Conservation (phyloP, 2,888 invertebrate species). For the Holacanthella duospinosa region DNA sequence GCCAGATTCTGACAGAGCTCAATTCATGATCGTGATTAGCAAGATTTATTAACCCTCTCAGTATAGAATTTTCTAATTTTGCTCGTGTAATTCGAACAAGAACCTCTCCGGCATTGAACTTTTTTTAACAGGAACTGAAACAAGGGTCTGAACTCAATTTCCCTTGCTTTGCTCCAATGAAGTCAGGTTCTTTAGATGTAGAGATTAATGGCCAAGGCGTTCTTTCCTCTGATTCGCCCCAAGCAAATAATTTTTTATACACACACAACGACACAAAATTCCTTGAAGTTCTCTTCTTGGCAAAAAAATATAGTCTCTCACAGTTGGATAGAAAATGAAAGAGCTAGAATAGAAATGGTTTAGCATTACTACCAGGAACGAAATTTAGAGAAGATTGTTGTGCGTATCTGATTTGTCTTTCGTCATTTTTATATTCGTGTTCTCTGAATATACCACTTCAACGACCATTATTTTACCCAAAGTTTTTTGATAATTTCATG, state of each 20-base stretch:
- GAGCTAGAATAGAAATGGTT: no score
- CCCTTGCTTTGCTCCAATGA: not conserved
- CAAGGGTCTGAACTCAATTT: not conserved
- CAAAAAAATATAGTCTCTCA: not conserved
- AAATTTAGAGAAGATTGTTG: no score
- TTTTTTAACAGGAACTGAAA: not conserved
- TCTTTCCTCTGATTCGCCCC: not conserved
- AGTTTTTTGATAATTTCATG: no score
- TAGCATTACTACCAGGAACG: no score
- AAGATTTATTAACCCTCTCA: not conserved
- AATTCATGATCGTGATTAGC: not conserved
- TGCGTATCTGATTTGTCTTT: not conserved
- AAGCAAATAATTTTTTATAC: not conserved
- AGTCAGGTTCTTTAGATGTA: constrained; percentile 2
- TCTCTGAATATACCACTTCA: no score
- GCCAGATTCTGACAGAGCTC: no score
- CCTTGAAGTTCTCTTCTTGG: not conserved
- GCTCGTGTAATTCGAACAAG: not conserved
- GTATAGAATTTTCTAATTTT: not conserved
- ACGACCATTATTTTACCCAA: no score
- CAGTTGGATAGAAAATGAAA: no score
- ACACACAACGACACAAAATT: not conserved
- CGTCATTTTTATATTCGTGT: no score
- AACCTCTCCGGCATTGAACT: not conserved
- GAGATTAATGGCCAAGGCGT: not conserved